A percentile compares a stretch with the other conserved stretches of the same genome.
These are phyloP conservation scores for Ciconia maguari DNA, from an alignment of 2,113 vertebrate genomes.

Conservation along the genomic window DNA sequence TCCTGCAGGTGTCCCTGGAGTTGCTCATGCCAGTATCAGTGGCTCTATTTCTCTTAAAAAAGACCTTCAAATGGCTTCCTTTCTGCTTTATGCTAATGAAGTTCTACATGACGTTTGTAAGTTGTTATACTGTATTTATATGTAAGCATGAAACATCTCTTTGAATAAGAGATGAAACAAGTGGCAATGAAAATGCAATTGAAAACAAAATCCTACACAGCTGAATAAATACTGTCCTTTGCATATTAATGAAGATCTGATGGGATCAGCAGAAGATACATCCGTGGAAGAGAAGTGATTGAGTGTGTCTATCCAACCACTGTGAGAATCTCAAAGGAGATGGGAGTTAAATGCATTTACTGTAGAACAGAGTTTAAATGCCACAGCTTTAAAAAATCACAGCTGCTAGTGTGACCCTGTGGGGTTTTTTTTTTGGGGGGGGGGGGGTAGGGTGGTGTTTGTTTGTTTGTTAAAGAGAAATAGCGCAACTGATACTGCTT, in stretches of 20 bases:
- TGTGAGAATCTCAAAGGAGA: background rate
- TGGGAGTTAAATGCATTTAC: background rate
- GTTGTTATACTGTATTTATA: background rate
- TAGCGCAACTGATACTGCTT: background rate
- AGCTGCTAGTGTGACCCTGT: background rate
- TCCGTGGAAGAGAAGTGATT: background rate
- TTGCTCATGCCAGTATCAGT: background rate
- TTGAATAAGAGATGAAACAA: slow-evolving; percentile 8
- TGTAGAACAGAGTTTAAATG: background rate
- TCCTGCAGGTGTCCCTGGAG: background rate
- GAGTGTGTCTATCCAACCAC: background rate
- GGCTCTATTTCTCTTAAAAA: background rate
- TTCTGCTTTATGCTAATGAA: background rate
- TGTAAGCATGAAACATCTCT: background rate
- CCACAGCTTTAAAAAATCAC: background rate
- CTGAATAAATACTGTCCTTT: slow-evolving; percentile 2
- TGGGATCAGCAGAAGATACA: background rate
- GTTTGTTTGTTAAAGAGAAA: background rate
- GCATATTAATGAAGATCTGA: background rate
- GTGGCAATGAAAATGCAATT: background rate
- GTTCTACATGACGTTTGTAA: background rate
- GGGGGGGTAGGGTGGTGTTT: no score
- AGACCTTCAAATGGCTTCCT: background rate
- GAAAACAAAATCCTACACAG: background rate
- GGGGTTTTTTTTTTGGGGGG: no score